A percentile compares a stretch with the other conserved stretches of the same genome.
phyloP scores from a whole-genome alignment of 2,888 invertebrate species.

The Volucella bombylans region DNA sequence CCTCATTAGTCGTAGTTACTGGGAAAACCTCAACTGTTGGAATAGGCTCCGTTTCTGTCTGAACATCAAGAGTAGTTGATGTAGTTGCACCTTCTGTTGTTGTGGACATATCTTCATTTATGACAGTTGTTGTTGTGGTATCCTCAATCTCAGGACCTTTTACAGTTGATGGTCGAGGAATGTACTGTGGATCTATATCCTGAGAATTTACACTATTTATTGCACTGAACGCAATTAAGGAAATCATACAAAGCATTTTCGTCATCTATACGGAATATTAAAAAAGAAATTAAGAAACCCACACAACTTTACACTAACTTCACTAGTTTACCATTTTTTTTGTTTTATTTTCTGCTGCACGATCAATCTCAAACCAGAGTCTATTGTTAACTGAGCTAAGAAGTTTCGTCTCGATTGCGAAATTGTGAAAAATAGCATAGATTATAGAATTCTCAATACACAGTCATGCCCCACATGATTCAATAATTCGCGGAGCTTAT shows the following conservation, averaged over 20 bases:
- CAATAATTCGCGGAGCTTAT: conserved; percentile 39
- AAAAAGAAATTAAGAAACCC: background rate
- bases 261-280: conserved; percentile 20
- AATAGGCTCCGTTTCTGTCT: conserved; percentile 17
- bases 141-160: conserved; percentile 8
- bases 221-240: conserved; percentile 28
- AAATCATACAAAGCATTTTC: conserved; percentile 18
- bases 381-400: conserved; percentile 50
- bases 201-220: conserved; percentile 25
- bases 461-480: conserved; percentile 59
- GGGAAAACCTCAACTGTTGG: background rate
- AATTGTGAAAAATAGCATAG: conserved; percentile 44
- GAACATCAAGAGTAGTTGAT: background rate
- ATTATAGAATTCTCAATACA: conserved; percentile 44
- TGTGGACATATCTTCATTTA: conserved; percentile 6
- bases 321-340: conserved; percentile 41
- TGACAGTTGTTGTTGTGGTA: conserved; percentile 11
- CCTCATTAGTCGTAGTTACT: background rate
- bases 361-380: conserved; percentile 56
- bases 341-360: conserved; percentile 20
- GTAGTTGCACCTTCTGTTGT: background rate
- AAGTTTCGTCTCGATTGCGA: conserved; percentile 43
- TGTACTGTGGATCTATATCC: conserved; percentile 44
- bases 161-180: conserved; percentile 15
- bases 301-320: background rate